phyloP scores from a whole-genome alignment of 1,140 invertebrate species.

The Caerostris extrusa region DNA sequence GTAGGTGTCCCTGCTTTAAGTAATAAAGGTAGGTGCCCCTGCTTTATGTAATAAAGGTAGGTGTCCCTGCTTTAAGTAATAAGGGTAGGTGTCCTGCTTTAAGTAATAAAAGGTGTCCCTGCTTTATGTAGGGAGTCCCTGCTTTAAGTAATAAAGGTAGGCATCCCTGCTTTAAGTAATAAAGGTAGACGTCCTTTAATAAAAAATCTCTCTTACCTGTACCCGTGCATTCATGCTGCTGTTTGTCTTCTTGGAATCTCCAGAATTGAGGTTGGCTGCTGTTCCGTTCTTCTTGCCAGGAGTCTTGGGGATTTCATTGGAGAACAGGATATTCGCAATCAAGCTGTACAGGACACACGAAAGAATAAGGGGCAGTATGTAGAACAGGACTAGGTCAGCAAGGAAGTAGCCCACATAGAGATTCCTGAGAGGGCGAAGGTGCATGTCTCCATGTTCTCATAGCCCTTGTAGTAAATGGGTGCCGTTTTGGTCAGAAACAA shows the following conservation, averaged over 20 bases:
- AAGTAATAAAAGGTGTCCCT: too few relatives aligned
- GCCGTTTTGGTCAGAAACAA: constrained; percentile 83
- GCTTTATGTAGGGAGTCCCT: too few relatives aligned
- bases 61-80: too few relatives aligned
- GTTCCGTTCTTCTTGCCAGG: constrained; percentile 61
- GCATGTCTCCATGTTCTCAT: constrained; percentile 82
- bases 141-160: too few relatives aligned
- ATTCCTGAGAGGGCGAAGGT: constrained; percentile 83
- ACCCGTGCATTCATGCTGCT: constrained; percentile 79
- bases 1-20: too few relatives aligned
- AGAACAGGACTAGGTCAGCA: constrained; percentile 85
- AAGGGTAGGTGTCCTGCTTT: too few relatives aligned
- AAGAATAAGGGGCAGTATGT: constrained; percentile 84
- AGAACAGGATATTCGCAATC: constrained; percentile 84
- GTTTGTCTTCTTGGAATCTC: constrained; percentile 67
- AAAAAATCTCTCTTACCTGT: constrained; percentile 79
- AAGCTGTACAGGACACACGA: constrained; percentile 84
- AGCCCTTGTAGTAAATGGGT: constrained; percentile 81
- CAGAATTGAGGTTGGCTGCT: background rate
- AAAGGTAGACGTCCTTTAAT: too few relatives aligned
- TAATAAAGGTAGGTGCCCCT: too few relatives aligned
- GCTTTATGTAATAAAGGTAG: too few relatives aligned
- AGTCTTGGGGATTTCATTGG: constrained; percentile 80
- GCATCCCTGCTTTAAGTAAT: too few relatives aligned
- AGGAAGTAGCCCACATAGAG: constrained; percentile 85